Conservation (phyloP, 2,888 invertebrate genomes). For the Diloba caeruleocephala region DNA sequence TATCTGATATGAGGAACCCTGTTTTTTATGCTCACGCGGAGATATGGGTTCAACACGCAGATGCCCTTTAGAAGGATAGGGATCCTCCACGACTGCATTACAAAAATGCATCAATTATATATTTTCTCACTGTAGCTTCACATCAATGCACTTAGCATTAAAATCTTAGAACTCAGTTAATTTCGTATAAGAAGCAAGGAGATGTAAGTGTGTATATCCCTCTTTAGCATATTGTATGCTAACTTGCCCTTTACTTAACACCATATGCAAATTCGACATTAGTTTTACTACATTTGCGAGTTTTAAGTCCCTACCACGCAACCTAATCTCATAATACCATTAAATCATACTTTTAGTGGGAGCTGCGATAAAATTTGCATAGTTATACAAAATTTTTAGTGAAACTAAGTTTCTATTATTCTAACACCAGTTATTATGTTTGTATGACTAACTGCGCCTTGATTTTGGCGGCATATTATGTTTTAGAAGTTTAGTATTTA, state of each 20-base stretch:
- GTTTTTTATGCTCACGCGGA: too few species aligned
- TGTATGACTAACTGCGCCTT: constrained; percentile 37
- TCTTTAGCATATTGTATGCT: constrained; percentile 17
- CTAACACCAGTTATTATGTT: constrained; percentile 21
- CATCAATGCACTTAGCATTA: constrained; percentile 4
- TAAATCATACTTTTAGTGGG: constrained; percentile 39
- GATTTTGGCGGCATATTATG: constrained; percentile 39
- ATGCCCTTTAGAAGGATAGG: too few species aligned
- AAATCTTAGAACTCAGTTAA: background rate
- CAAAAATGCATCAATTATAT: too few species aligned
- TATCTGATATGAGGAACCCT: too few species aligned
- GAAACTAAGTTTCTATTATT: constrained; percentile 58
- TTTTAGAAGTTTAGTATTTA: constrained; percentile 7
- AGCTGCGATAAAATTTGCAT: constrained; percentile 52
- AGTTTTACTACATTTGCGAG: constrained; percentile 35
- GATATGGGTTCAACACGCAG: too few species aligned
- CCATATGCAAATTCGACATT: constrained; percentile 37
- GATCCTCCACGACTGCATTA: too few species aligned
- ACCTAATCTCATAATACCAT: constrained; percentile 35
- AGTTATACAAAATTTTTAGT: constrained; percentile 47
- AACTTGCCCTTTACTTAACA: constrained; percentile 23
- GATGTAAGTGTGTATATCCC: background rate
- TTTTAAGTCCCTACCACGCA: constrained; percentile 37
- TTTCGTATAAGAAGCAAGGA: constrained; percentile 7
- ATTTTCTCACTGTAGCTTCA: too few species aligned